Base-by-base conservation (phyloP, 2,888 invertebrate species). In the Hypsopygia costalis region DNA sequence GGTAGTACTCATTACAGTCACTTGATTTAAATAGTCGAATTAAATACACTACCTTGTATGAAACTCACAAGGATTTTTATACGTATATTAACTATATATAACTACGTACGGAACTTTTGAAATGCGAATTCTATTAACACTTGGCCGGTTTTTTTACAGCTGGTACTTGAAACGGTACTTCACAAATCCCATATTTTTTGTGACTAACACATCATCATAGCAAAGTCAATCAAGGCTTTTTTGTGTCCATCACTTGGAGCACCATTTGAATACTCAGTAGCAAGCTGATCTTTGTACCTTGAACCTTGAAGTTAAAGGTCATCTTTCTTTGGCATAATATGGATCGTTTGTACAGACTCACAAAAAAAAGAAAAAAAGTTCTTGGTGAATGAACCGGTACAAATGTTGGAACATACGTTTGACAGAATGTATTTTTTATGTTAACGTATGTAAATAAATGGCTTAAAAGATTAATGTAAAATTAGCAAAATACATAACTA, bases 131-230 rank as follows among this genome's bases (percentile, higher is more conserved):
- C n/a, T n/a, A n/a, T n/a, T n/a, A n/a, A n/a, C n/a, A n/a, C n/a
- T n/a, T n/a, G n/a, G n/a, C n/a, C n/a, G n/a, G n/a, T n/a, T 16
- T 16, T 16, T 16, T 16, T 16, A 16, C n/a, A n/a, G n/a, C n/a
- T 16, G 16, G 4, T 16, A 36, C 41, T 44, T 41, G 44, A 44
- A n/a, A 39, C 39, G 39, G 37, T 46, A 41, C 38, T 38, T 22
- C 10, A 34, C 11, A 25, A 38, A 43, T 42, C 33, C 43, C 36
- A 48, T 40, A 36, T 37, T 34, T 43, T 45, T 43, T 40, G 46
- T 40, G 34, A 31, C 37, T 43, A 40, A 37, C 36, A 47, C 34
- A 37, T 36, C 36, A 43, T 32, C 34, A 16, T 4, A 3, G 41
- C 35, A 38, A 43, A 39, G 28, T 36, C 36, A 36, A 36, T 29